These are phyloP conservation scores for Steinernema feltiae DNA, from an alignment of 1,140 invertebrate genomes.

Conservation along the genomic window DNA sequence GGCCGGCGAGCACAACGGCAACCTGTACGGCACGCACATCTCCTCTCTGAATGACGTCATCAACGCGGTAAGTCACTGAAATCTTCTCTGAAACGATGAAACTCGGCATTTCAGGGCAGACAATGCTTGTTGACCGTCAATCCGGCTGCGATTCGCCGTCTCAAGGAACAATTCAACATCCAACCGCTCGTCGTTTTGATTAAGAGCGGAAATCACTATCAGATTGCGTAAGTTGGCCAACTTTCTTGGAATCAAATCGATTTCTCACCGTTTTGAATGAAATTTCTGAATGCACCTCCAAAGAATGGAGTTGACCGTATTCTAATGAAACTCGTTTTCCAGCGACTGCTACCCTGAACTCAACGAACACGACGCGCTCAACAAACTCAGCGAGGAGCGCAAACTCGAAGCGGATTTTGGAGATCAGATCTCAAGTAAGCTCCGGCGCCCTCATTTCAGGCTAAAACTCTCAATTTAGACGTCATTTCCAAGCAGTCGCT, in stretches of 20 bases:
- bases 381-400: slow-evolving; percentile 85
- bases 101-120: slow-evolving; percentile 69
- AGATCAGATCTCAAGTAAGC: slow-evolving; percentile 90
- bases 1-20: slow-evolving; percentile 98
- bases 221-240: slow-evolving; percentile 45
- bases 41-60: slow-evolving; percentile 91
- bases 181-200: slow-evolving; percentile 97
- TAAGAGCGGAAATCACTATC: slow-evolving; percentile 67
- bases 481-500: neutral
- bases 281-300: too few species aligned
- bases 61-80: slow-evolving; percentile 60
- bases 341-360: slow-evolving; percentile 98
- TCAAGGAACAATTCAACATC: slow-evolving; percentile 84
- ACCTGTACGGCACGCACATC: slow-evolving; percentile 96
- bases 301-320: too few species aligned
- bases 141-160: slow-evolving; percentile 94
- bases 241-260: too few species aligned
- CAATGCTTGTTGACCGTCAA: slow-evolving; percentile 99
- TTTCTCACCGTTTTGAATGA: neutral
- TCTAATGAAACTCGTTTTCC: too few species aligned
- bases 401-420: slow-evolving; percentile 98
- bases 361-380: slow-evolving; percentile 94
- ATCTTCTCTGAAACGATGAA: neutral
- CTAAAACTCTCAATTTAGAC: neutral
- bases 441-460: neutral